Percentiles rank a stretch among this genome's conserved stretches.
These are phyloP conservation scores for Rhagium mordax DNA, from an alignment of 2,888 invertebrate genomes.

Conservation along the genomic window DNA sequence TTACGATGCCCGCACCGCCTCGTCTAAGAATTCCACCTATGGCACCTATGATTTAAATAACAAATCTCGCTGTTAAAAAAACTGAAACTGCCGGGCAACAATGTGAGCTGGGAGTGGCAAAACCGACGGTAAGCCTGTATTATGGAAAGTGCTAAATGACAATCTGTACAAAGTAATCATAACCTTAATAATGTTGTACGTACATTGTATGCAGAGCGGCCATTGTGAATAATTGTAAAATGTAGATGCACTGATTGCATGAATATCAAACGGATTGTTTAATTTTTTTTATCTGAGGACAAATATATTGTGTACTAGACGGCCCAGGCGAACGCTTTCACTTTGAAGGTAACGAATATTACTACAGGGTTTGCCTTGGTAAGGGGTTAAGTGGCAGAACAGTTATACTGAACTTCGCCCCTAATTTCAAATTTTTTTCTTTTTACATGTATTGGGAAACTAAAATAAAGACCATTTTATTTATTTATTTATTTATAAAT, in stretches of 20 bases:
- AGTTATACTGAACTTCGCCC: too few relatives aligned
- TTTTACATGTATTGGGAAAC: too few relatives aligned
- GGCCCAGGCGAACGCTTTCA: not conserved
- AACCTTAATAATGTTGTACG: conserved; percentile 30
- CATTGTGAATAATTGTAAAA: conserved; percentile 24
- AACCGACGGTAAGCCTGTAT: conserved; percentile 9
- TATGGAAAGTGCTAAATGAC: conserved; percentile 31
- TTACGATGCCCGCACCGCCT: conserved; percentile 4
- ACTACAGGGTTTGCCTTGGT: too few relatives aligned
- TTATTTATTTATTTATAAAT: too few relatives aligned
- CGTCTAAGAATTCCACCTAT: conserved; percentile 33
- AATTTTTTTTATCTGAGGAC: conserved; percentile 9
- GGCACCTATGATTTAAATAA: conserved; percentile 34
- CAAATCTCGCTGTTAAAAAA: conserved; percentile 31
- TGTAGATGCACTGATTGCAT: conserved; percentile 20
- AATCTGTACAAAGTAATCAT: conserved; percentile 35
- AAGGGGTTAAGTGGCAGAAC: too few relatives aligned
- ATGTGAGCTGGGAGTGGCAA: conserved; percentile 38
- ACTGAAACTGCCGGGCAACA: conserved; percentile 33
- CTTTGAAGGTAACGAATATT: not conserved
- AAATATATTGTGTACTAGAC: not conserved
- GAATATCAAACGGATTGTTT: conserved; percentile 17
- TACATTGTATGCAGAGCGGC: conserved; percentile 36
- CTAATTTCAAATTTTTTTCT: too few relatives aligned
- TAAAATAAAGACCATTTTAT: too few relatives aligned